Percentiles rank a stretch among this genome's conserved stretches.
phyloP scores from a whole-genome alignment of 2,888 invertebrate species.

The Loripinus fragilis region DNA sequence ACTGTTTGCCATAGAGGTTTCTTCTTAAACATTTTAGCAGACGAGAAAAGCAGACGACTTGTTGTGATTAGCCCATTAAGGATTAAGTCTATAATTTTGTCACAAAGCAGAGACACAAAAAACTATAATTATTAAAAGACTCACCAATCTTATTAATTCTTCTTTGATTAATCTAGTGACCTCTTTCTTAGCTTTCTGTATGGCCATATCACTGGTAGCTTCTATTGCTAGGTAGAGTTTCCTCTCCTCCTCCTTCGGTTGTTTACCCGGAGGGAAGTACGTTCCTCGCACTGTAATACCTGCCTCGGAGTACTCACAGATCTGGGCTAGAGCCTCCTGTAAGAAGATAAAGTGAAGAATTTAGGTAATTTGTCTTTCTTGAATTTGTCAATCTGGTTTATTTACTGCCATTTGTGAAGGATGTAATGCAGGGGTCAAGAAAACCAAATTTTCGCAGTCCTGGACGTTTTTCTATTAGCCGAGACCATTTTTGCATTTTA shows the following conservation, averaged over 20 bases:
- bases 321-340: conserved; percentile 97
- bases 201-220: conserved; percentile 96
- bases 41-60: no score
- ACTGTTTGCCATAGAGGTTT: no score
- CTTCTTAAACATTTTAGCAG: no score
- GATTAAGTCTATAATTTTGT: no score
- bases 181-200: conserved; percentile 86
- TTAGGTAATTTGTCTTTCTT: no score
- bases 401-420: no score
- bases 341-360: conserved; percentile 40
- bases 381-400: no score
- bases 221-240: conserved; percentile 99
- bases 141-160: conserved; percentile 93
- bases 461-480: no score
- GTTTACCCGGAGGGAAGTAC: conserved; percentile 93
- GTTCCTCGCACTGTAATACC: conserved; percentile 99
- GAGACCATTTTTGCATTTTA: no score
- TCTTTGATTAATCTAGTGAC: conserved; percentile 99
- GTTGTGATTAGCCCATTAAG: no score
- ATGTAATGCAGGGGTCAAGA: no score
- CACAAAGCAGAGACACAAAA: background rate
- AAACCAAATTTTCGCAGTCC: no score
- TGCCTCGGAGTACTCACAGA: conserved; percentile 99
- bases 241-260: conserved; percentile 88
- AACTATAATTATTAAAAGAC: conserved; percentile 23